Evolutionary conservation across 1,140 invertebrate species (phyloP).

Genomic region (Diorhabda carinulata): DNA sequence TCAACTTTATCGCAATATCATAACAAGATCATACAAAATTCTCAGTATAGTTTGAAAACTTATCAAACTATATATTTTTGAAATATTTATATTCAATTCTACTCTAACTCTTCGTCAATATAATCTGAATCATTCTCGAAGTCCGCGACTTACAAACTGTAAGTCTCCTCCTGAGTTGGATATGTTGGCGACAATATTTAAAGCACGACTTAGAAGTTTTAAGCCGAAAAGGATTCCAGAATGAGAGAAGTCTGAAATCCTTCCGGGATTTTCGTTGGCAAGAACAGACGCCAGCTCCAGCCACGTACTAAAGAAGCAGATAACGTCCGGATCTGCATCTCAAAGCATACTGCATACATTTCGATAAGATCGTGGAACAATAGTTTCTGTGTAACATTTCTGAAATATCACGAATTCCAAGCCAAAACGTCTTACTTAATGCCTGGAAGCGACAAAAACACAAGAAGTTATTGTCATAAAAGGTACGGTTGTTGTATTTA

Average conservation of each 20-base stretch:
- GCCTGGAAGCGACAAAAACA: background rate
- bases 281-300: conserved; percentile 16
- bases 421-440: conserved; percentile 24
- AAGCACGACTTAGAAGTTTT: conserved; percentile 22
- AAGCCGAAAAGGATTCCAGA: conserved; percentile 23
- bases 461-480: no score
- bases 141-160: background rate
- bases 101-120: background rate
- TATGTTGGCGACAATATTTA: conserved; percentile 15
- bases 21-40: no score
- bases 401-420: conserved; percentile 24
- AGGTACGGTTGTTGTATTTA: no score
- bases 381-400: conserved; percentile 29
- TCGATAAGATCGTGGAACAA: conserved; percentile 34
- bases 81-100: no score
- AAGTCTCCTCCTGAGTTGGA: background rate
- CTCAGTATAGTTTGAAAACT: no score
- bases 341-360: conserved; percentile 33
- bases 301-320: conserved; percentile 33
- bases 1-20: no score
- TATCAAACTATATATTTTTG: no score
- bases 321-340: conserved; percentile 35
- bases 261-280: conserved; percentile 26
- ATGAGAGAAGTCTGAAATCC: conserved; percentile 24
- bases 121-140: background rate